Conservation (phyloP, 2,797 vertebrate genomes). For the Urophycis tenuis region DNA sequence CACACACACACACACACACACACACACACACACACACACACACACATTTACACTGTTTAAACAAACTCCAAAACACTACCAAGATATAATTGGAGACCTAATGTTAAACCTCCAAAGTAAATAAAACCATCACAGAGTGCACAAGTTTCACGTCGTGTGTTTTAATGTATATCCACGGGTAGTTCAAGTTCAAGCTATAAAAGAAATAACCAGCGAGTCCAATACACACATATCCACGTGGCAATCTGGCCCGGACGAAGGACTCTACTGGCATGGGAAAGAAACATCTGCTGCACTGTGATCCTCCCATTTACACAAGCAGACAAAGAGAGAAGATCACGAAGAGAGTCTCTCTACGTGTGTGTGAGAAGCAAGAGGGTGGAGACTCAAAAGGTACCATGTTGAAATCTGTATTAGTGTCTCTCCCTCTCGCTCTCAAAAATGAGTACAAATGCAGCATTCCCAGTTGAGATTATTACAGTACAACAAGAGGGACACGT, state of each 20-base stretch:
- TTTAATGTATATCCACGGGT: background rate
- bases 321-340: constrained; percentile 25
- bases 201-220: constrained; percentile 35
- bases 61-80: background rate
- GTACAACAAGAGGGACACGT: background rate
- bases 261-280: constrained; percentile 64
- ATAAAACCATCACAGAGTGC: background rate
- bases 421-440: background rate
- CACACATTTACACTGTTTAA: background rate
- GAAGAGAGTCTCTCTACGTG: constrained; percentile 33
- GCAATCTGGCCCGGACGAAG: constrained; percentile 54
- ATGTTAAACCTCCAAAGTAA: background rate
- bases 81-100: background rate
- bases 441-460: background rate
- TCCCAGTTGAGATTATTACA: background rate
- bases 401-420: background rate
- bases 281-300: constrained; percentile 65
- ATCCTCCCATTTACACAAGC: constrained; percentile 53
- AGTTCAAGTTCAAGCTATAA: background rate
- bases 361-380: background rate
- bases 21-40: background rate
- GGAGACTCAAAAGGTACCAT: background rate
- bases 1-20: background rate
- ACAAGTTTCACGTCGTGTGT: background rate
- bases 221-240: constrained; percentile 54